Evolutionary conservation across 2,113 vertebrate species (phyloP).

Genomic region (Plestiodon gilberti): DNA sequence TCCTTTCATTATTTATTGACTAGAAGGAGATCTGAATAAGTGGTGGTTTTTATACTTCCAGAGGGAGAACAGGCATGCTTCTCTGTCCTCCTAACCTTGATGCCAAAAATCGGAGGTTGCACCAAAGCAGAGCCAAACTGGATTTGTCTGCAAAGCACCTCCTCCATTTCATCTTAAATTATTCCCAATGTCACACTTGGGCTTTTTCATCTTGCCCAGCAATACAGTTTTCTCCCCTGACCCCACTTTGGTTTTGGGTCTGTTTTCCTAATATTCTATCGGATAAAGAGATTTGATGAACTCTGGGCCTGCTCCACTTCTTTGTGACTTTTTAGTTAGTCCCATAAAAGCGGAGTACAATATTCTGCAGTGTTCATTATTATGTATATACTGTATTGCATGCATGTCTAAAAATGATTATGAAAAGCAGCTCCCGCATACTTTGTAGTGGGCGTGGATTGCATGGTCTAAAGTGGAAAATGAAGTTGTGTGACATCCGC

Average conservation of each 20-base stretch:
- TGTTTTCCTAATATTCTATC: background rate
- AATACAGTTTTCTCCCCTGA: background rate
- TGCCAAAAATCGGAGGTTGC: background rate
- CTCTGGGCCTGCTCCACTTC: background rate
- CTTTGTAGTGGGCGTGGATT: constrained; percentile 41
- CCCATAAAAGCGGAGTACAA: background rate
- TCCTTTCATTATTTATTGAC: background rate
- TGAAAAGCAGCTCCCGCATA: background rate
- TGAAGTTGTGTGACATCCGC: constrained; percentile 32
- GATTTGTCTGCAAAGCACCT: background rate
- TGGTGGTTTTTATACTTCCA: no score
- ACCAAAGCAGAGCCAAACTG: no score
- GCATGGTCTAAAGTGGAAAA: constrained; percentile 35
- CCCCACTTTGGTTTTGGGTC: background rate
- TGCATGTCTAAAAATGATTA: background rate
- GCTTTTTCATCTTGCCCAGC: background rate
- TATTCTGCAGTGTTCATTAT: background rate
- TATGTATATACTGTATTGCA: background rate
- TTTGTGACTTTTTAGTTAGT: background rate
- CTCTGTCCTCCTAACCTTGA: background rate
- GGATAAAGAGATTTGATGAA: background rate
- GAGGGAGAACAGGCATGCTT: background rate
- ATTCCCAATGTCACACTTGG: background rate
- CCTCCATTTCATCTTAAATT: background rate
- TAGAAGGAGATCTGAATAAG: background rate